Conservation (phyloP, 2,888 invertebrate species). For the Pristionchus maxplancki region DNA sequence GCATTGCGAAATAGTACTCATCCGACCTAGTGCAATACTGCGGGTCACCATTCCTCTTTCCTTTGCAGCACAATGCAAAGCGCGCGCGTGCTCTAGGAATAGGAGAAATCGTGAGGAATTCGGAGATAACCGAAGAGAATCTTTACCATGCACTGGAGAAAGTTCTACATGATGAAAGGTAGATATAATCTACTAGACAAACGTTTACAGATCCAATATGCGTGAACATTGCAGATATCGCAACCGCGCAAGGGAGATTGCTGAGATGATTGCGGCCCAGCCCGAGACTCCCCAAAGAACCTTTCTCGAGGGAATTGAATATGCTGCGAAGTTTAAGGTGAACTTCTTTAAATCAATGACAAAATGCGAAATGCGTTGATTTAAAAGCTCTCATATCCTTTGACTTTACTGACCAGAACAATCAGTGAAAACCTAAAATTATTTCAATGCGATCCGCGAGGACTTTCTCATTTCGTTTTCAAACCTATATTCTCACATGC, state of each 20-base stretch:
- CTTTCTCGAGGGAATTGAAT: constrained; percentile 1
- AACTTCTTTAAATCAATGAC: no score
- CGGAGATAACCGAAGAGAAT: constrained; percentile 27
- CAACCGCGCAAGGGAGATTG: not conserved
- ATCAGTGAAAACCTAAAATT: no score
- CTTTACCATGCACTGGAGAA: not conserved
- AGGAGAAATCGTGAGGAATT: not conserved
- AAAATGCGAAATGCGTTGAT: no score
- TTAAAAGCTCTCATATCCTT: no score
- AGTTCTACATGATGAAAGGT: not conserved
- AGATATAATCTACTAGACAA: not conserved
- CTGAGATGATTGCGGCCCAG: not conserved
- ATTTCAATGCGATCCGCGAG: no score
- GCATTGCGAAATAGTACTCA: no score
- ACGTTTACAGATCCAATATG: not conserved
- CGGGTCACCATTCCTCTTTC: no score
- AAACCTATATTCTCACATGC: no score
- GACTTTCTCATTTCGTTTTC: no score
- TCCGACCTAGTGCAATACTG: no score
- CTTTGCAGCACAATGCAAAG: not conserved
- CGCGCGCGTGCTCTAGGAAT: not conserved
- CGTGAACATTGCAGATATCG: not conserved
- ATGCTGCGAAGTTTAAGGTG: not conserved
- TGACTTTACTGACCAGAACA: no score
- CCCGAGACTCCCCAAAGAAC: not conserved